phyloP scores from a whole-genome alignment of 2,888 invertebrate species.

The Axea sp. region DNA sequence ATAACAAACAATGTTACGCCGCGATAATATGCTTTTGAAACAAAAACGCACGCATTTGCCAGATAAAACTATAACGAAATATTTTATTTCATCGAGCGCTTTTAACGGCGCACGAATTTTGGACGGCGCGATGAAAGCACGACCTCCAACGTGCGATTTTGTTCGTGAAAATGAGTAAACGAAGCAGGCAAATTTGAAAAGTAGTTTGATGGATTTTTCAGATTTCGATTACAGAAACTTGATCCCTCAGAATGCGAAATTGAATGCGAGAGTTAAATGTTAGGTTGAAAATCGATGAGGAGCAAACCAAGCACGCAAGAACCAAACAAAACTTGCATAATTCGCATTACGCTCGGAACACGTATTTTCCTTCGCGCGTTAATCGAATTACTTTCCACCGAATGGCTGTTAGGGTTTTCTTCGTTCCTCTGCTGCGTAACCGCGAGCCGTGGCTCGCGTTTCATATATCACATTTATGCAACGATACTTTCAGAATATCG shows the following conservation, averaged over 20 bases:
- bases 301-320: slow-evolving; percentile 26
- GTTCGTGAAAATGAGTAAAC: too few relatives aligned
- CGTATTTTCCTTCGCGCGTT: slow-evolving; percentile 44
- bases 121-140: too few relatives aligned
- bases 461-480: slow-evolving; percentile 59
- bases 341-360: slow-evolving; percentile 33
- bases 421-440: slow-evolving; percentile 51
- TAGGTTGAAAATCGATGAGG: slow-evolving; percentile 26
- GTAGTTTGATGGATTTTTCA: not conserved
- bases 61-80: too few relatives aligned
- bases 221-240: too few relatives aligned
- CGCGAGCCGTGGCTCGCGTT: slow-evolving; percentile 39
- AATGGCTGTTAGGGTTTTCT: slow-evolving; percentile 52
- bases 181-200: too few relatives aligned
- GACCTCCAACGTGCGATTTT: too few relatives aligned
- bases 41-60: too few relatives aligned
- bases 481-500: slow-evolving; percentile 54
- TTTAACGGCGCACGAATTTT: too few relatives aligned
- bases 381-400: slow-evolving; percentile 56
- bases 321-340: slow-evolving; percentile 49
- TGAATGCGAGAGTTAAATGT: slow-evolving; percentile 14
- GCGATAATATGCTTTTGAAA: too few relatives aligned
- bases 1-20: slow-evolving; percentile 29
- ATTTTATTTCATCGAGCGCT: too few relatives aligned
- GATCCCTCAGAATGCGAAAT: not conserved